These are phyloP conservation scores for Xerus rutilus DNA, from an alignment of 2,797 vertebrate species.

Conservation along the genomic window DNA sequence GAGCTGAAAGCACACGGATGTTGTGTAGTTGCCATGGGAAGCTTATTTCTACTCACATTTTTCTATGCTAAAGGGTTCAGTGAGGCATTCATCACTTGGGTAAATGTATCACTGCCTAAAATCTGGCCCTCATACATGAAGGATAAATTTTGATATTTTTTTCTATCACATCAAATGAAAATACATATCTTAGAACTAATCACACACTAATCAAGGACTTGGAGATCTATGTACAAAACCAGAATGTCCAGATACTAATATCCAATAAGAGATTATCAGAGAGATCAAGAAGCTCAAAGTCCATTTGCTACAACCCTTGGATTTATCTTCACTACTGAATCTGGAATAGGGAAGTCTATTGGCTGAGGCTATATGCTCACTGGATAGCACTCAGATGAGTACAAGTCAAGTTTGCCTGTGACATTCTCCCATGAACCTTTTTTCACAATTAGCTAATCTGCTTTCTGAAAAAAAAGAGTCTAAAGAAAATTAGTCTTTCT, in stretches of 20 bases:
- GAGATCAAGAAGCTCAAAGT: neutral
- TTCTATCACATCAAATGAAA: conserved; percentile 7
- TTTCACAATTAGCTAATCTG: neutral
- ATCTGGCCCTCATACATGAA: neutral
- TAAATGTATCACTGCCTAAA: neutral
- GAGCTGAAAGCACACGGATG: neutral
- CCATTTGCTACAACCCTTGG: neutral
- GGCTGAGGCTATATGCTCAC: neutral
- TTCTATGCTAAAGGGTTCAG: neutral
- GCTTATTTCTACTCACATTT: neutral
- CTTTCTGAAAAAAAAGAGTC: neutral
- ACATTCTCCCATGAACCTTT: neutral
- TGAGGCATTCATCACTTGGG: neutral
- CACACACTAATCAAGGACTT: neutral
- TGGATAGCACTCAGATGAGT: neutral
- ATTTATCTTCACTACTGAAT: neutral
- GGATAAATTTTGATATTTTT: conserved; percentile 18
- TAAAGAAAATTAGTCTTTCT: neutral
- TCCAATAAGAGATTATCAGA: neutral
- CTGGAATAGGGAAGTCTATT: neutral
- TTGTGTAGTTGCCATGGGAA: neutral
- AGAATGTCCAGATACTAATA: neutral
- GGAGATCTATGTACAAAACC: neutral
- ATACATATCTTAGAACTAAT: neutral
- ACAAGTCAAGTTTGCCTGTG: neutral